Conservation (phyloP, 2,113 vertebrate species). For the Pantherophis guttatus region DNA sequence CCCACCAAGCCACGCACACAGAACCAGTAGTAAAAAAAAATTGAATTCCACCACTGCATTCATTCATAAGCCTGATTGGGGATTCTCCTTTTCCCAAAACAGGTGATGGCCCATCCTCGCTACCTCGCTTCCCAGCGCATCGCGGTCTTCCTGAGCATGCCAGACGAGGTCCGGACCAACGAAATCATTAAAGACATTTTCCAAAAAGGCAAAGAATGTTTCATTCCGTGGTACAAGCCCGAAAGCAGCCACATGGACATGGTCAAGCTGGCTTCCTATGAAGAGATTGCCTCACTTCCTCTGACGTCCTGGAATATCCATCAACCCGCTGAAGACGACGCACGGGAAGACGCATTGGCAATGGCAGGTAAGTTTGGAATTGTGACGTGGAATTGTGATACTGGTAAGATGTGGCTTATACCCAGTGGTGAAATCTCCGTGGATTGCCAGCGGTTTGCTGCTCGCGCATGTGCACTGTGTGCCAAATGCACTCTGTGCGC, state of each 20-base stretch:
- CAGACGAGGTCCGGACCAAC: constrained; percentile 85
- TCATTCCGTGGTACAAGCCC: constrained; percentile 84
- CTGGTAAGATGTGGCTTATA: neutral
- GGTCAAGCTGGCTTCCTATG: constrained; percentile 76
- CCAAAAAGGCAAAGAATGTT: constrained; percentile 82
- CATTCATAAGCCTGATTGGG: neutral
- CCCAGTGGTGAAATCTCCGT: too few relatives aligned
- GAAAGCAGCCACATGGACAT: constrained; percentile 90
- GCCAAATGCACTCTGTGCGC: too few relatives aligned
- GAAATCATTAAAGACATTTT: constrained; percentile 85
- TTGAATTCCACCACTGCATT: neutral
- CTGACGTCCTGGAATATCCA: constrained; percentile 89
- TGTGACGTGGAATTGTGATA: neutral
- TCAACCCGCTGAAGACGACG: constrained; percentile 80
- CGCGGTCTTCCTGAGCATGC: constrained; percentile 90
- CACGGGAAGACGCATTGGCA: constrained; percentile 83
- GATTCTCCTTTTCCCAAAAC: constrained; percentile 1
- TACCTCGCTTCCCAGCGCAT: constrained; percentile 80
- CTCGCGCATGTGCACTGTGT: too few relatives aligned
- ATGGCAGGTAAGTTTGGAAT: constrained; percentile 69
- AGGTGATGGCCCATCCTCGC: constrained; percentile 82
- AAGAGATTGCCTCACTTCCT: constrained; percentile 80
- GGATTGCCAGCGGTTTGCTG: too few relatives aligned
- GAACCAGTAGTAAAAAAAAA: too few relatives aligned
- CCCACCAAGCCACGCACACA: too few relatives aligned